Evolutionary conservation across 2,888 invertebrate genomes (phyloP), one percentile per base, ranked within the genome.

Genomic region (Merodon equestris): DNA sequence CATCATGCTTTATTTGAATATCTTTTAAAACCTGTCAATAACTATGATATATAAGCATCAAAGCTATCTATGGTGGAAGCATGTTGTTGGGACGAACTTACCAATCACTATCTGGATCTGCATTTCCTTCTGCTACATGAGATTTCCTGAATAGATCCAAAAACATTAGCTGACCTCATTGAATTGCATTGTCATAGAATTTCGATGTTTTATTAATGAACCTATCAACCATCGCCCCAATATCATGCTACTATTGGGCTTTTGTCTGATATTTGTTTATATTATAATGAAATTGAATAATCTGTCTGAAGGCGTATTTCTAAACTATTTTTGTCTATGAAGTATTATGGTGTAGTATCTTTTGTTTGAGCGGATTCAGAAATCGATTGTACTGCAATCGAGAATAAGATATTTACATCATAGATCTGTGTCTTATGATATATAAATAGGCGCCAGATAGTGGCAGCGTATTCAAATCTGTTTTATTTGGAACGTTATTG

Each of bases 61-160:
- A 79, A 61, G 27, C 18, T 42, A 53, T 57, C 68, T 36, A 64
- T 61, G 36, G 45, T 40, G n/a, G 40, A 10, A 54, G 56, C 40
- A 50, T 27, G 73, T 38, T 2, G 27, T 4, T 27, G 27, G 27
- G 7, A 4, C 68, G 40, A 82, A 84, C 87, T 87, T 88, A 87
- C 87, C 87, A 87, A 86, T 88, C 87, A 83, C 87, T 87, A 84
- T 87, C 88, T 86, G 86, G 85, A 85, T 87, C 87, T 81, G 86
- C 86, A 83, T 85, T 85, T 84, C 86, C 87, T 84, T 87, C 87
- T 84, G 86, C 86, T 84, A 85, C 86, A 85, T 85, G 84, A 83
- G 87, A 85, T 86, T 87, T 87, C 87, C 87, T 87, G 86, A 84
- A 86, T 68, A 67, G 47, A 66, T 60, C 72, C 72, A 84, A 83